Evolutionary conservation across 2,797 vertebrate species (phyloP), one percentile per base, ranked within the genome.

Genomic region (Molossus alvarezi): DNA sequence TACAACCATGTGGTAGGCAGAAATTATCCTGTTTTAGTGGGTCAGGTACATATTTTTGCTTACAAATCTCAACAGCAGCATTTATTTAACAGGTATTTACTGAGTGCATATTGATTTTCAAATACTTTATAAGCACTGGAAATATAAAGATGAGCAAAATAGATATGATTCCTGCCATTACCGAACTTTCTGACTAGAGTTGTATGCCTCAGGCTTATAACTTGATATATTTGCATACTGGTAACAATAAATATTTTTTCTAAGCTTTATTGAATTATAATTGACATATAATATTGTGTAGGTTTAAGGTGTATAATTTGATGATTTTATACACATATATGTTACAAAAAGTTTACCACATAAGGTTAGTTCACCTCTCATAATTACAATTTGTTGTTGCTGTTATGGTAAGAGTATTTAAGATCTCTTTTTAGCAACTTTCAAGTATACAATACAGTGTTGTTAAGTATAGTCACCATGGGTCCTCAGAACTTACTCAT

Each of bases 31-130:
- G 1, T 88, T 17, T 96, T 81, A 75, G 62, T 14, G 15, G 73
- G 48, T 90, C 41, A 81, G n/a, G n/a, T 57, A 62, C 27, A 21
- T 81, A 37, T 72, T 89, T 94, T 88, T 91, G n/a, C 23, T 33
- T 79, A 2, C 91, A 37, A 23, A 92, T 80, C 48, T 94, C 23
- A 71, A 72, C 71, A 45, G 37, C 27, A 79, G n/a, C 14, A 33
- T 91, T 96, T 97, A 69, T 33, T 33, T 23, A 79, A 25, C 60
- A 90, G 72, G 20, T 83, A 53, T 67, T 83, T 94, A 33, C 48
- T 65, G 45, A 88, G n/a, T 82, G 3, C 25, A 41, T 90, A 58
- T 37, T 95, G 92, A 57, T 86, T 95, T 93, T 91, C 48, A 85
- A 48, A 62, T 25, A 69, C n/a, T 62, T 57, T 71, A 14, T 92